A percentile compares a stretch with the other conserved stretches of the same genome.
Conservation (phyloP, 2,797 vertebrate genomes). For the Myotis pilosus region DNA sequence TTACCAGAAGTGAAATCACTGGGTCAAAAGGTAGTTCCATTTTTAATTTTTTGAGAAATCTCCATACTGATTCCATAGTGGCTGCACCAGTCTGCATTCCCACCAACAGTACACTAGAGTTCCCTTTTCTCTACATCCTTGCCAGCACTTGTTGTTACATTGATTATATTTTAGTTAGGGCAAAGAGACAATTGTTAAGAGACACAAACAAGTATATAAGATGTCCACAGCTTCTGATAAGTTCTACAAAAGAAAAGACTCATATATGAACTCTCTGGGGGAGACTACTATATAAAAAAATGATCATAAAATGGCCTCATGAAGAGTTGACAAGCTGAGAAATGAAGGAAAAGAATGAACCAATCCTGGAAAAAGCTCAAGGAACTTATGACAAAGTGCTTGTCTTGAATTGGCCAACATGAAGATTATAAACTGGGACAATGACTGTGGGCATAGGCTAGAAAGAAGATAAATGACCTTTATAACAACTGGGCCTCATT, state of each 20-base stretch:
- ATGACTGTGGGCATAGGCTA: not conserved
- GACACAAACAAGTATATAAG: not conserved
- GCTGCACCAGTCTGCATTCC: no score
- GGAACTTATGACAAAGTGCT: not conserved
- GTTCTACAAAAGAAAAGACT: constrained; percentile 10
- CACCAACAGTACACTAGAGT: no score
- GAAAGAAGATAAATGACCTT: not conserved
- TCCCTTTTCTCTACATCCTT: no score
- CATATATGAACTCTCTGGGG: not conserved
- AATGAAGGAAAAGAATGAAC: not conserved
- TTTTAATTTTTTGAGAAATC: no score
- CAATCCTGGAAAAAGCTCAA: not conserved
- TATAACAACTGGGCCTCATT: not conserved
- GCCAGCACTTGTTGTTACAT: no score
- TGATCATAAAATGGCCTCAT: not conserved
- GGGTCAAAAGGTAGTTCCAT: no score
- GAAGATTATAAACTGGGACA: not conserved
- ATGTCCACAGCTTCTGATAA: not conserved
- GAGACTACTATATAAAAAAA: not conserved
- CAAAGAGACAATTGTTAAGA: not conserved
- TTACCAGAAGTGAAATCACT: no score
- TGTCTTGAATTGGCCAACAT: not conserved
- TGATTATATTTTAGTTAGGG: not conserved
- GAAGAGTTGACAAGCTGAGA: not conserved
- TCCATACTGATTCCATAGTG: no score